phyloP scores from a whole-genome alignment of 2,797 vertebrate species.

The Spheniscus humboldti region DNA sequence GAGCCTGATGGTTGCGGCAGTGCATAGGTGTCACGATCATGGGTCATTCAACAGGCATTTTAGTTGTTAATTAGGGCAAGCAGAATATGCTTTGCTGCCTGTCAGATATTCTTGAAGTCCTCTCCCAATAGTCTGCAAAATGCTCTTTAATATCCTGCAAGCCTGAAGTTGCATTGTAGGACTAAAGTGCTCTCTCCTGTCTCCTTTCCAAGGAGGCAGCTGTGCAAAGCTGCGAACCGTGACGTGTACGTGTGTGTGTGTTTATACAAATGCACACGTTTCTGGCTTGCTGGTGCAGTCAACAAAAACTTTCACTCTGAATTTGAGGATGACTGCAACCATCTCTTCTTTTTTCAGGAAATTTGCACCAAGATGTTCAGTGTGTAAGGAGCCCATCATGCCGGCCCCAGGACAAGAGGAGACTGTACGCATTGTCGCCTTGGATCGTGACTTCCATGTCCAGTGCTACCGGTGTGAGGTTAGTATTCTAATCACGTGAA shows the following conservation, averaged over 20 bases:
- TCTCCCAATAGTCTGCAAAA: background rate
- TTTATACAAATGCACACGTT: background rate
- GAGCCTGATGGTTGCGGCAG: background rate
- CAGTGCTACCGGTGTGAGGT: slow-evolving; percentile 99
- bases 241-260: rapidly evolving
- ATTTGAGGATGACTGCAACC: background rate
- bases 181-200: background rate
- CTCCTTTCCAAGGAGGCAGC: background rate
- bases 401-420: slow-evolving; percentile 96
- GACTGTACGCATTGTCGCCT: slow-evolving; percentile 95
- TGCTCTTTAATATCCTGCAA: background rate
- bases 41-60: background rate
- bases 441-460: slow-evolving; percentile 97
- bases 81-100: background rate
- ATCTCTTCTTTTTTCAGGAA: slow-evolving; percentile 78
- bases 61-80: background rate
- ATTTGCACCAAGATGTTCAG: slow-evolving; percentile 95
- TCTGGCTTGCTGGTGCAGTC: background rate
- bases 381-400: slow-evolving; percentile 96
- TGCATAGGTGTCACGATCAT: rapidly evolving
- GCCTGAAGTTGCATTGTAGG: background rate
- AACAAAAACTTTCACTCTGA: background rate
- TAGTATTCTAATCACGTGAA: background rate
- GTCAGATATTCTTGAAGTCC: background rate
- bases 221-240: background rate